Evolutionary conservation across 2,113 vertebrate genomes (phyloP), one percentile per base, ranked within the genome.

Genomic region (Tetrao urogallus): DNA sequence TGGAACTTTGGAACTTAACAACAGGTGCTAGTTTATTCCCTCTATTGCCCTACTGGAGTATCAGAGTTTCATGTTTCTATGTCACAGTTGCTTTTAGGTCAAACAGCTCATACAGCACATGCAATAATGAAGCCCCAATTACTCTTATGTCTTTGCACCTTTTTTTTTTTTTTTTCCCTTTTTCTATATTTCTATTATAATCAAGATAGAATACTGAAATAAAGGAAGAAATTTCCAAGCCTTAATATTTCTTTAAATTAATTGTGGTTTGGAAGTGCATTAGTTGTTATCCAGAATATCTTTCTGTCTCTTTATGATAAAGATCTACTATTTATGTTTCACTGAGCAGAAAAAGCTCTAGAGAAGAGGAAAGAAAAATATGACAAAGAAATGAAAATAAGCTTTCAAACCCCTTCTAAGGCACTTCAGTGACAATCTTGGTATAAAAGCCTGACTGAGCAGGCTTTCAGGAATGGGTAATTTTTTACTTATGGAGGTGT

Each of bases 281-380:
- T 84, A 76, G 36, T 54, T 89, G 32, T 27, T 90, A 64, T 61
- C 28, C 48, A 84, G 83, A 72, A 58, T 87, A 76, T 57, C 50
- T 74, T 86, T 83, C 64, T 79, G 40, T 91, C 47, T 88, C 67
- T 84, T 79, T 74, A 50, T 79, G 92, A 87, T 94, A 83, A 87
- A 4, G 48, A 87, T 85, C 87, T 82, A n/a, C 20, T 73, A 14
- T 90, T 92, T 47, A 21, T 67, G 36, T 91, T 92, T 89, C 47
- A 25, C 27, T 87, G 63, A 88, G 65, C 32, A 86, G 60, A 85
- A 93, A 92, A 90, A 77, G 1, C 24, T 58, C 88, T 56, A 89
- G 48, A 71, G 24, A 32, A 57, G 88, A 81, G 21, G 79, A 61
- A 93, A 92, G n/a, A 82, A 94, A 95, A 95, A 91, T 58, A 88